Evolutionary conservation across 2,888 invertebrate genomes (phyloP).

Genomic region (Gandaritis pyraliata): DNA sequence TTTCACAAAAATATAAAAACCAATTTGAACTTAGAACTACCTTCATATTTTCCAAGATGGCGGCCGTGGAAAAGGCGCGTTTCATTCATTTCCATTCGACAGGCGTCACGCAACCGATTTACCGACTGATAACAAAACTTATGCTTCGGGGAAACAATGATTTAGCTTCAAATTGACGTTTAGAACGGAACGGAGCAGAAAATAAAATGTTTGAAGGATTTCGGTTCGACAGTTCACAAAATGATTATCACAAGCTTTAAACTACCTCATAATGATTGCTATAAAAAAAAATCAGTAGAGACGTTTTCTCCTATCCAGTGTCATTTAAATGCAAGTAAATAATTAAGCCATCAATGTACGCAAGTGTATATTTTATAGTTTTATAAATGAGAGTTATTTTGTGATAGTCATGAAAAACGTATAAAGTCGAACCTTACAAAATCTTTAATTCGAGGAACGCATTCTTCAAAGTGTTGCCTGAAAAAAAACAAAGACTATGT

Average conservation of each 20-base stretch:
- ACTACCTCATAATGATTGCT: neutral
- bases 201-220: constrained; percentile 36
- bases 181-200: constrained; percentile 31
- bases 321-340: neutral
- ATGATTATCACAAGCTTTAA: constrained; percentile 2
- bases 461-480: constrained; percentile 40
- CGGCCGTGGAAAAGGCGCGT: constrained; percentile 55
- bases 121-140: constrained; percentile 41
- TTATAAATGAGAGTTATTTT: neutral
- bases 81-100: constrained; percentile 61
- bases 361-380: too few species aligned
- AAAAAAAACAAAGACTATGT: constrained; percentile 48
- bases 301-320: neutral
- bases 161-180: constrained; percentile 39
- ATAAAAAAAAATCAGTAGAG: neutral
- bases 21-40: constrained; percentile 45
- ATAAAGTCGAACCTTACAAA: neutral
- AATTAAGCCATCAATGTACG: too few species aligned
- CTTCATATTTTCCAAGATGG: constrained; percentile 63
- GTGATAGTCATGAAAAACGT: neutral
- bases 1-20: constrained; percentile 28
- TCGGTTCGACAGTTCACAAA: constrained; percentile 29
- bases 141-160: constrained; percentile 38
- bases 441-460: constrained; percentile 28
- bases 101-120: constrained; percentile 48